Base-by-base conservation (phyloP, 2,113 vertebrate species). In the Tachuris rubrigastra region DNA sequence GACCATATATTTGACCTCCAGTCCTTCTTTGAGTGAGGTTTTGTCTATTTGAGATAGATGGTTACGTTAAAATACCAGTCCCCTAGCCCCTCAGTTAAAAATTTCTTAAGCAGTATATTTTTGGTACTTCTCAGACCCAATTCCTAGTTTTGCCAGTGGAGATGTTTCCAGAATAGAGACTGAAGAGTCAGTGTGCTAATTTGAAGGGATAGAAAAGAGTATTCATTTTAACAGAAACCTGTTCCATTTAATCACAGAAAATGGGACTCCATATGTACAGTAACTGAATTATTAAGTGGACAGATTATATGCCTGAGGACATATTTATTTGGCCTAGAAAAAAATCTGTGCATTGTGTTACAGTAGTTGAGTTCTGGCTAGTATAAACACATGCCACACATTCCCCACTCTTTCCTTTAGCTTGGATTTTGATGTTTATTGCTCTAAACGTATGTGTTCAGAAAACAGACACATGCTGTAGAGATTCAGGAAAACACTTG, bases 241-340 rank as follows among this genome's bases (percentile, higher is more conserved):
- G 83, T 84, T 97, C 76, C 47, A 52, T 81, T 80, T 93, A 50
- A 1, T 95, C 56, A 67, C 65, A 75, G 83, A 93, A 97, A 95
- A 92, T 90, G 86, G 89, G 88, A 84, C 95, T 97, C 96, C 96
- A 95, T 97, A 97, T 97, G 96, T 97, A 97, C 94, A 95, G 94
- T 95, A 96, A 95, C 94, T 97, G 83, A 97, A 97, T 97, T 96
- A 96, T 97, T 97, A 96, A 96, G 68, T 74, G 24, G 83, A 86
- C 96, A 97, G 96, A 97, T 97, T 96, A 96, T 96, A 75, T 95
- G 96, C 96, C 84, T 78, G 72, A 95, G 91, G 95, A 89, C 60
- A 44, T 90, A 95, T 89, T 95, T 95, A 95, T 97, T 95, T 95
- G 93, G 88, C 93, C 90, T 90, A 96, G 93, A 92, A 96, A 97